phyloP scores from a whole-genome alignment of 2,113 vertebrate genomes.

The Boulengeromyrus knoepffleri region DNA sequence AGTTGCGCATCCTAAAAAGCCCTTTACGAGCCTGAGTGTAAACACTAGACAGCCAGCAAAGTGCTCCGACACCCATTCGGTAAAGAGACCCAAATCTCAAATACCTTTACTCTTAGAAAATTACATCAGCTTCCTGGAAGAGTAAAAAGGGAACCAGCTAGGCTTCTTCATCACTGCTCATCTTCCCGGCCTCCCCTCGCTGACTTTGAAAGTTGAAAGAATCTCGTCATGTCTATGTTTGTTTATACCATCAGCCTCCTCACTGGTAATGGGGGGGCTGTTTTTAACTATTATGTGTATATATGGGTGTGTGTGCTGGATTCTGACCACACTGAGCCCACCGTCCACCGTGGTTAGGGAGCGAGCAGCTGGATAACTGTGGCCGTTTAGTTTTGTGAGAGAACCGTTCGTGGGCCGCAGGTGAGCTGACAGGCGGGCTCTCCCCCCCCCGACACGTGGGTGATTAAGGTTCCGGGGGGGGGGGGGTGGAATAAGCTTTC shows the following conservation, averaged over 20 bases:
- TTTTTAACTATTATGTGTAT: neutral
- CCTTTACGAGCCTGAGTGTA: slow-evolving; percentile 23
- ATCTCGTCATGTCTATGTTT: slow-evolving; percentile 31
- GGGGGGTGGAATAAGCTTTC: slow-evolving; percentile 39
- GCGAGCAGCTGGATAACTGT: neutral
- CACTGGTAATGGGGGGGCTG: slow-evolving; percentile 40
- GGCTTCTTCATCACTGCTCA: neutral
- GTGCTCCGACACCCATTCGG: slow-evolving; percentile 40
- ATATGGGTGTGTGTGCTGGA: neutral
- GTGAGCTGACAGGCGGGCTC: neutral
- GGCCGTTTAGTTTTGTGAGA: neutral
- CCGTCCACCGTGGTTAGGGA: neutral
- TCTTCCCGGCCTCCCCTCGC: neutral
- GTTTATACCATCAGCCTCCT: slow-evolving; percentile 52
- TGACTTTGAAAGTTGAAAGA: neutral
- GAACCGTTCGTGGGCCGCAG: neutral
- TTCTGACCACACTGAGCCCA: neutral
- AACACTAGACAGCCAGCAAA: slow-evolving; percentile 32
- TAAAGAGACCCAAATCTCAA: slow-evolving; percentile 43
- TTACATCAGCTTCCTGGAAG: slow-evolving; percentile 50
- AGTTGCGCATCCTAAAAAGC: slow-evolving; percentile 43
- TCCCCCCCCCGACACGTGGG: slow-evolving; percentile 11
- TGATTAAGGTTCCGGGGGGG: slow-evolving; percentile 17
- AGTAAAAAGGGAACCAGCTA: slow-evolving; percentile 54
- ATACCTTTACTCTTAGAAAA: slow-evolving; percentile 38